Evolutionary conservation across 2,113 vertebrate species (phyloP), one percentile per base, ranked within the genome.

Genomic region (Prunella fulvescens): DNA sequence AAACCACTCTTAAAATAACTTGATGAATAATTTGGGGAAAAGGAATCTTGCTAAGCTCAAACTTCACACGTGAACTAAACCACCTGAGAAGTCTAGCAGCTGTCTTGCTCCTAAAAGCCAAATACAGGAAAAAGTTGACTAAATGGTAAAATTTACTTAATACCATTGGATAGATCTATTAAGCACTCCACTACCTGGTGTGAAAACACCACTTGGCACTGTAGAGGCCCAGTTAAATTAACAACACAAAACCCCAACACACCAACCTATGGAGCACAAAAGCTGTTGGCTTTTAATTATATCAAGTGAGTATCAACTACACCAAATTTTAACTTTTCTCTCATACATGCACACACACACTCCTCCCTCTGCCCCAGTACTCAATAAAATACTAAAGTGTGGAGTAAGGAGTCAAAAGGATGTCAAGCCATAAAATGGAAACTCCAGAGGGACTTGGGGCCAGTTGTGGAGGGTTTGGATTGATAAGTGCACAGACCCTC

Each of bases 91-190:
- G 25, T 50, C 42, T 70, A 92, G 73, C 82, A 96, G 77, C 82
- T 90, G 80, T 66, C 73, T 51, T 81, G 53, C 47, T 92, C 57
- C 81, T 95, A 58, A 88, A 95, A 91, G 73, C 50, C 53, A 53
- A 92, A 91, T 91, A 61, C 78, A 96, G 47, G 77, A 88, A 88
- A 94, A 90, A 92, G 82, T 42, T 91, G 73, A 91, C 54, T 53
- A n/a, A 60, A 57, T 54, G 61, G 57, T 83, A 95, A 65, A 95
- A 95, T 86, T 51, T 42, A 54, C 89, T 90, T 95, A 80, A 92
- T 83, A 28, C n/a, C 28, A n/a, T 65, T 87, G 81, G 83, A 91
- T 48, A 90, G 71, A 82, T 93, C 96, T 96, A 94, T 94, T 96
- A 93, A 93, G 40, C 65, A 85, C 69, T 96, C 74, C 61, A n/a